phyloP scores from a whole-genome alignment of 2,113 vertebrate genomes.

The Lipotes vexillifer region DNA sequence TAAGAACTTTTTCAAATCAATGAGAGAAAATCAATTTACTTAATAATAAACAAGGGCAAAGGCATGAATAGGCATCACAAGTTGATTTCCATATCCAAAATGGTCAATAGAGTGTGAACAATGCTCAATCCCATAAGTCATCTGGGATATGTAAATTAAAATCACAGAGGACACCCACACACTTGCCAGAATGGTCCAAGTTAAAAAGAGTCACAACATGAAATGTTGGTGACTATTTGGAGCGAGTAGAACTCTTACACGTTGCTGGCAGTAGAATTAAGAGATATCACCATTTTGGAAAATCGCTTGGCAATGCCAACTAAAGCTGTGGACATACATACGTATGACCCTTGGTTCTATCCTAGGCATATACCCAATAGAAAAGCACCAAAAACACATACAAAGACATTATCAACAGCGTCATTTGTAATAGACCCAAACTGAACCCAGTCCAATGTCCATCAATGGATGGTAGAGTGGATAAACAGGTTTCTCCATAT shows the following conservation, averaged over 20 bases:
- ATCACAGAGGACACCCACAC: rapidly evolving
- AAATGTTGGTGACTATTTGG: background rate
- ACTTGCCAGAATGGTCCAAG: background rate
- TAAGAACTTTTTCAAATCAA: background rate
- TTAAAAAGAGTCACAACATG: background rate
- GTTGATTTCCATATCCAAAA: rapidly evolving
- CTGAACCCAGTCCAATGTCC: background rate
- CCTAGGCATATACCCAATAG: rapidly evolving
- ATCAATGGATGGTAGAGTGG: background rate
- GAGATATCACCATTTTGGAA: rapidly evolving
- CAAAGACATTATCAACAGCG: background rate
- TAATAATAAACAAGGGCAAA: background rate
- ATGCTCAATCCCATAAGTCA: rapidly evolving
- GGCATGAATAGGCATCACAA: background rate
- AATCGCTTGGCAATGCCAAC: background rate
- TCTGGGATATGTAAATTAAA: background rate
- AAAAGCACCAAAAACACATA: too few species aligned
- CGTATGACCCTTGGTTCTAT: rapidly evolving
- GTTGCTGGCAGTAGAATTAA: rapidly evolving
- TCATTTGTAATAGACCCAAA: background rate
- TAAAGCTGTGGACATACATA: too few species aligned
- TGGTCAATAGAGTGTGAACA: rapidly evolving
- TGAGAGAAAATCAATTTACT: background rate
- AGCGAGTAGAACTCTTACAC: too few species aligned
- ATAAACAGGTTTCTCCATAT: background rate